These are phyloP conservation scores for Micrasema minimum DNA, from an alignment of 1,140 invertebrate genomes.

Conservation along the genomic window DNA sequence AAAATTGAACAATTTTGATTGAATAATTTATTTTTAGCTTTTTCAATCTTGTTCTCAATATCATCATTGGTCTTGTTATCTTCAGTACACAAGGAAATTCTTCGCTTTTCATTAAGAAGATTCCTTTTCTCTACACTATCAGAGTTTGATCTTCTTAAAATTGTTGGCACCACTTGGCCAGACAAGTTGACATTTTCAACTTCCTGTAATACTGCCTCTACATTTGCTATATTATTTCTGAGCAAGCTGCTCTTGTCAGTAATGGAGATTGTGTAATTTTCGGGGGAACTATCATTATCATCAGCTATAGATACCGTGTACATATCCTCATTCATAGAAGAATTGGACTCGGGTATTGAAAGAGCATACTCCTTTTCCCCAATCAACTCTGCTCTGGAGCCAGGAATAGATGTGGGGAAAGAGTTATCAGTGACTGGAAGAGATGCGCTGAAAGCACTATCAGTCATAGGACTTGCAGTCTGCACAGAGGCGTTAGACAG, in stretches of 20 bases:
- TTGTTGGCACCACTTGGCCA: slow-evolving; percentile 61
- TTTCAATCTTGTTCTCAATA: slow-evolving; percentile 36
- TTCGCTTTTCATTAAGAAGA: slow-evolving; percentile 57
- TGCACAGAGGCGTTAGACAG: not conserved
- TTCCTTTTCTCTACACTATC: slow-evolving; percentile 63
- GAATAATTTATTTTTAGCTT: slow-evolving; percentile 35
- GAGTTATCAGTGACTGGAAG: slow-evolving; percentile 55
- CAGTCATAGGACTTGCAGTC: slow-evolving; percentile 1
- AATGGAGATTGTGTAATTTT: slow-evolving; percentile 63
- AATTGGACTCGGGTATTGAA: slow-evolving; percentile 65
- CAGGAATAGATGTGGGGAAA: slow-evolving; percentile 61
- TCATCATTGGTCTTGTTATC: slow-evolving; percentile 30
- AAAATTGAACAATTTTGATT: slow-evolving; percentile 26
- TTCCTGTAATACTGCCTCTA: slow-evolving; percentile 32
- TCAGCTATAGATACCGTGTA: slow-evolving; percentile 65
- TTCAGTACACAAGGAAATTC: slow-evolving; percentile 63
- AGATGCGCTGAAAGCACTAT: not conserved
- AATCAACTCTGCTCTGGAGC: slow-evolving; percentile 63
- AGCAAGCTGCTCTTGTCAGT: slow-evolving; percentile 64
- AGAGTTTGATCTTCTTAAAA: slow-evolving; percentile 63
- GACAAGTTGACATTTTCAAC: slow-evolving; percentile 46
- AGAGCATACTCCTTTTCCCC: slow-evolving; percentile 65
- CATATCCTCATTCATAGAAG: slow-evolving; percentile 64
- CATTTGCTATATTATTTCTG: slow-evolving; percentile 54
- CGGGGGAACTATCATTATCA: slow-evolving; percentile 58